These are phyloP conservation scores for Phthorimaea operculella DNA, from an alignment of 1,140 invertebrate genomes.

Conservation along the genomic window DNA sequence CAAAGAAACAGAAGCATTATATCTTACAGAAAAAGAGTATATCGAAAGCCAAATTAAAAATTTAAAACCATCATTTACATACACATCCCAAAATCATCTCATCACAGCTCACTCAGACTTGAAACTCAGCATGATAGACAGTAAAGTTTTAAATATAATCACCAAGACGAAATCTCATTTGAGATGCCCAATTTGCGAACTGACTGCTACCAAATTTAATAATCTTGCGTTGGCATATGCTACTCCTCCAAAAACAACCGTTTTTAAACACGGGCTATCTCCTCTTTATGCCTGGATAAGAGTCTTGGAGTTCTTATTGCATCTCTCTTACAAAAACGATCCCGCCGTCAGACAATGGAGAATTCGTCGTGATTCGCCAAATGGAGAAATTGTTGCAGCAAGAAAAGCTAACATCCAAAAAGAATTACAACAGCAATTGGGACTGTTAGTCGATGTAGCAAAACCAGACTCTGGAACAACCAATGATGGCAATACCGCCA, in stretches of 20 bases:
- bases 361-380: not conserved
- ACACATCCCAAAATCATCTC: not conserved
- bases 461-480: not conserved
- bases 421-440: not conserved
- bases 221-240: not conserved
- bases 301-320: not conserved
- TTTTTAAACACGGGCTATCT: not conserved
- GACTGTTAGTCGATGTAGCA: not conserved
- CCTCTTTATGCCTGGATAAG: slow-evolving; percentile 1
- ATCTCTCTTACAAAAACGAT: not conserved
- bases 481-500: not conserved
- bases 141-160: not conserved
- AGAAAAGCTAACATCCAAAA: not conserved
- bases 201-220: not conserved
- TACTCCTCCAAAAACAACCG: not conserved
- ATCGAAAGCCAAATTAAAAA: not conserved
- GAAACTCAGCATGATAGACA: not conserved
- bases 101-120: not conserved
- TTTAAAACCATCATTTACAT: not conserved
- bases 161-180: not conserved
- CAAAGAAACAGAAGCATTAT: not conserved
- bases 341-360: not conserved
- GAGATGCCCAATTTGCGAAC: not conserved
- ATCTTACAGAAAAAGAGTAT: not conserved
- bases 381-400: not conserved